phyloP scores from a whole-genome alignment of 2,888 invertebrate genomes.

The Cordilura impudica region DNA sequence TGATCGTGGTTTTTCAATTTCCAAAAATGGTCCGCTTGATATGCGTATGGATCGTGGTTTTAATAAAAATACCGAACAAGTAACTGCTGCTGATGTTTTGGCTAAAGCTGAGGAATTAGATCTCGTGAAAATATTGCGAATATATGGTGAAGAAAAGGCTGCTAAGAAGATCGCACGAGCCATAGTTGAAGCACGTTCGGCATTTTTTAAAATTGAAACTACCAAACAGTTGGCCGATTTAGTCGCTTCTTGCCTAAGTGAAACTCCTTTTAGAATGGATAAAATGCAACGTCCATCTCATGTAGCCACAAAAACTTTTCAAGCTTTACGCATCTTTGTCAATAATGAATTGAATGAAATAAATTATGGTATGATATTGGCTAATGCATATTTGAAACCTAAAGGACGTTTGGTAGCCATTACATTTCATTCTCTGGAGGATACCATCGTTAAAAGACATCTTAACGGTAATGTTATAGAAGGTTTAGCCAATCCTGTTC shows the following conservation, averaged over 20 bases:
- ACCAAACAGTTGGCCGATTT: slow-evolving; percentile 90
- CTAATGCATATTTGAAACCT: slow-evolving; percentile 86
- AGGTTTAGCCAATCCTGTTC: slow-evolving; percentile 84
- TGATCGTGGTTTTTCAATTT: slow-evolving; percentile 91
- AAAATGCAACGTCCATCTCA: slow-evolving; percentile 87
- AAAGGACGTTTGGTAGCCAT: slow-evolving; percentile 89
- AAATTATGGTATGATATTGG: slow-evolving; percentile 90
- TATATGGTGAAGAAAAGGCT: slow-evolving; percentile 94
- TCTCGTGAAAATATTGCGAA: slow-evolving; percentile 89
- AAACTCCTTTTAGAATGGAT: slow-evolving; percentile 81
- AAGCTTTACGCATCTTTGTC: slow-evolving; percentile 95
- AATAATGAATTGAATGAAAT: slow-evolving; percentile 98
- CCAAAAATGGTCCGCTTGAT: slow-evolving; percentile 91
- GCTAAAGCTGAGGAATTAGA: slow-evolving; percentile 88
- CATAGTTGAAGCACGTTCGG: slow-evolving; percentile 89
- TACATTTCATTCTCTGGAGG: slow-evolving; percentile 95
- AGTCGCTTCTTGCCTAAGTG: slow-evolving; percentile 81
- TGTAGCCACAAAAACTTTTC: slow-evolving; percentile 93
- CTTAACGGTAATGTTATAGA: slow-evolving; percentile 87
- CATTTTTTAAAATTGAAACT: slow-evolving; percentile 86
- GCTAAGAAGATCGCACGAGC: slow-evolving; percentile 92
- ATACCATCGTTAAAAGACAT: slow-evolving; percentile 94
- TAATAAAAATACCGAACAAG: slow-evolving; percentile 82
- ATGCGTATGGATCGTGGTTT: slow-evolving; percentile 96
- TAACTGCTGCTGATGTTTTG: slow-evolving; percentile 92